Evolutionary conservation across 2,888 invertebrate species (phyloP), one percentile per base, ranked within the genome.

Genomic region (Apeira syringaria): DNA sequence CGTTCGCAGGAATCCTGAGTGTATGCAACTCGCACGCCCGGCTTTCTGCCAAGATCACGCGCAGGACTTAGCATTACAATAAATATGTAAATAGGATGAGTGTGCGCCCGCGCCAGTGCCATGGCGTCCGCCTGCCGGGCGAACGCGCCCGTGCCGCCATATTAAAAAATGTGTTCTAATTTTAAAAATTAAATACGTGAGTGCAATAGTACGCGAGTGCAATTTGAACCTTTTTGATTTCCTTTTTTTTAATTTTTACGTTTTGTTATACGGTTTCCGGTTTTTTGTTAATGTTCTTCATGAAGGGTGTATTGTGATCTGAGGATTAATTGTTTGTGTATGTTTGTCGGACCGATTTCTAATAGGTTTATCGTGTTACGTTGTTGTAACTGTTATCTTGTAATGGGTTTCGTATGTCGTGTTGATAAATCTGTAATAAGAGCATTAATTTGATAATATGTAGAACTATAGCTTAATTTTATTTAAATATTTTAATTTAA

Each of bases 121-220:
- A 87, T 86, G 87, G 85, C 86, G 81, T 62, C 71, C 70, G 77
- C 61, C 68, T 54, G 69, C 47, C 66, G 59, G 67, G 67, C 81
- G 76, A 51, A 69, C 80, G 86, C 76, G 80, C 80, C 69, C 61
- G 64, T 60, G 66, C 69, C 69, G 62, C 65, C 66, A 55, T 66
- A 37, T 56, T 62, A 45, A 61, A 56, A 53, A 28, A 41, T 11
- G 42, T 25, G 20, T 46, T 46, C 42, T 15, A 28, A 40, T 39
- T 36, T 18, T 5, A 8, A 5, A 10, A 32, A 42, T 36, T 36
- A 47, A 36, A 30, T 31, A 30, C 35, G 36, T 42, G 24, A 13
- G 52, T 50, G 47, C 47, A 50, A 50, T 47, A 43, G n/a, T 27
- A 32, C 20, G 35, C 11, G 37, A 33, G 33, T 36, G 36, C 29